Conservation (phyloP, 2,888 invertebrate genomes). For the Amblyjoppa proteus region DNA sequence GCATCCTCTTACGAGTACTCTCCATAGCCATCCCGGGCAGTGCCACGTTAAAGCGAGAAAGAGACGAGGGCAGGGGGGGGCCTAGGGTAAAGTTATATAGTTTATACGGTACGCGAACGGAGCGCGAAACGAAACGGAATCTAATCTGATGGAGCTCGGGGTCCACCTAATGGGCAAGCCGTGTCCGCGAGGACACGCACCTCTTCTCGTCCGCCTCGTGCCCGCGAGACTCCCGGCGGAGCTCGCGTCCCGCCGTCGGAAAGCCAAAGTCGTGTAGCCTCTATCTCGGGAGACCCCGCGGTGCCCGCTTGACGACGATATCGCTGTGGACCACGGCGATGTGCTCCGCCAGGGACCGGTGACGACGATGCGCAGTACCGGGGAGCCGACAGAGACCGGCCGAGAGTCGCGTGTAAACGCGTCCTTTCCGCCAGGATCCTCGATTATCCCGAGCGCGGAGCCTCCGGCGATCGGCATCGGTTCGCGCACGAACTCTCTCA, state of each 20-base stretch:
- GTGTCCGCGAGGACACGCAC: constrained; percentile 84
- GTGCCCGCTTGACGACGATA: constrained; percentile 69
- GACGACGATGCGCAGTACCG: constrained; percentile 58
- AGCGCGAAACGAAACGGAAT: constrained; percentile 79
- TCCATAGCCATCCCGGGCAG: not conserved
- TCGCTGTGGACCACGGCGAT: constrained; percentile 37
- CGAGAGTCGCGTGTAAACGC: constrained; percentile 62
- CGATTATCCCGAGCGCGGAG: constrained; percentile 36
- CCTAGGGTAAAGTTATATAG: constrained; percentile 41
- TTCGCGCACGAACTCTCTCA: constrained; percentile 49
- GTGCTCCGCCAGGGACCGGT: constrained; percentile 20
- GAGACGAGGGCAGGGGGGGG: not conserved
- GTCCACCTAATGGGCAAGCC: constrained; percentile 85
- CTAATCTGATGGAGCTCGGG: constrained; percentile 84
- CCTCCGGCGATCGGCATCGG: constrained; percentile 49
- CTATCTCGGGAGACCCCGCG: constrained; percentile 65
- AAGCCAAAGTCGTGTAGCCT: constrained; percentile 81
- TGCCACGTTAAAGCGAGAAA: constrained; percentile 22
- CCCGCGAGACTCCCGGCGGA: constrained; percentile 65
- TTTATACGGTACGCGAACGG: constrained; percentile 65
- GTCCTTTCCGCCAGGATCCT: constrained; percentile 43
- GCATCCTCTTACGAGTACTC: constrained; percentile 6
- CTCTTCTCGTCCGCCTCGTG: constrained; percentile 68
- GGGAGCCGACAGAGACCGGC: constrained; percentile 70
- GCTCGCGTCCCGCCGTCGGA: constrained; percentile 74